phyloP scores from a whole-genome alignment of 2,113 vertebrate species.

The Sapayoa aenigma region DNA sequence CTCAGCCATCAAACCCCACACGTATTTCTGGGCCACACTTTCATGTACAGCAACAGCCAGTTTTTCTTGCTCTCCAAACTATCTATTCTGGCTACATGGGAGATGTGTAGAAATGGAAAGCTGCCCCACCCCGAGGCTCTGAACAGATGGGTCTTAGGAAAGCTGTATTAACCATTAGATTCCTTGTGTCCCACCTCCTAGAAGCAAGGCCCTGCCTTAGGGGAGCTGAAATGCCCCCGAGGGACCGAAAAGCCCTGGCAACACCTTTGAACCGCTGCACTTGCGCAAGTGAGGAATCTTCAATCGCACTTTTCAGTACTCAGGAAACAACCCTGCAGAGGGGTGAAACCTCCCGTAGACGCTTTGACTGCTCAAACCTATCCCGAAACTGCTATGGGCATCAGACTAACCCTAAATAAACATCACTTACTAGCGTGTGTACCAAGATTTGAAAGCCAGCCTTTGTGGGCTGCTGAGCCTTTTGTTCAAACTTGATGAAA shows the following conservation, averaged over 20 bases:
- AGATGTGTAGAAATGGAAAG: neutral
- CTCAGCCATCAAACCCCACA: neutral
- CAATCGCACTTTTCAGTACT: neutral
- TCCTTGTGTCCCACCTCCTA: neutral
- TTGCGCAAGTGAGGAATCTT: accelerated
- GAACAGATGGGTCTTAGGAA: neutral
- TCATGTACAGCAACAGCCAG: neutral
- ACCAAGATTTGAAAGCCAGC: neutral
- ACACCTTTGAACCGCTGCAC: neutral
- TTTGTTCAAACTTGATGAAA: neutral
- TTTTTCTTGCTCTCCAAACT: neutral
- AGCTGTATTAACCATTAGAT: neutral
- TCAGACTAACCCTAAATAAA: neutral
- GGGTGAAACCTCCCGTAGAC: neutral
- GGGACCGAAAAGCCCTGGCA: neutral
- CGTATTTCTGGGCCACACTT: neutral
- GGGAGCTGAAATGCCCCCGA: accelerated
- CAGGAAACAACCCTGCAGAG: neutral
- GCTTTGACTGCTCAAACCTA: neutral
- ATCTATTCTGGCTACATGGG: neutral
- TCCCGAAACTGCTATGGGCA: neutral
- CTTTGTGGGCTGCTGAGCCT: neutral
- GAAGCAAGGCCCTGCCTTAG: neutral
- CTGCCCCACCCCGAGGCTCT: neutral
- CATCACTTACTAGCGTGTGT: accelerated